Evolutionary conservation across 1,140 invertebrate genomes (phyloP).

Genomic region (Muscidifurax raptorellus): DNA sequence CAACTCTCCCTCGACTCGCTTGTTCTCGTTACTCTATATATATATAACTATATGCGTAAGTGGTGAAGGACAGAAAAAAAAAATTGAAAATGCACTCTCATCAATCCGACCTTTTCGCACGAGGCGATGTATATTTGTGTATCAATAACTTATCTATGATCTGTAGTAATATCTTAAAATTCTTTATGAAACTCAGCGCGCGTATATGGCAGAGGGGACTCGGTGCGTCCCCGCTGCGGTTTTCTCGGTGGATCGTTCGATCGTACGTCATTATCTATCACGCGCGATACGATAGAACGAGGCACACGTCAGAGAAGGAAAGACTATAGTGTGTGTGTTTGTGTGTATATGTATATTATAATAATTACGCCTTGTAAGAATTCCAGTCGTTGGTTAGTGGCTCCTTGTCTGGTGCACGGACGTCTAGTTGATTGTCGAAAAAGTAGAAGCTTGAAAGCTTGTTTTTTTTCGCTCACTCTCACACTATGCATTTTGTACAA

Average conservation of each 20-base stretch:
- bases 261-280: slow-evolving; percentile 35
- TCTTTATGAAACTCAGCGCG: not conserved
- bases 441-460: not conserved
- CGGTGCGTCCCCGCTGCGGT: not conserved
- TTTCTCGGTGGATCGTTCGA: slow-evolving; percentile 10
- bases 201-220: not conserved
- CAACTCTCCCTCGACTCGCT: not conserved
- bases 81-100: slow-evolving; percentile 38
- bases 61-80: not conserved
- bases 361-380: slow-evolving; percentile 17
- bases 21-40: not conserved
- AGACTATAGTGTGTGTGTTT: not conserved
- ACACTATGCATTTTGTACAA: slow-evolving; percentile 18
- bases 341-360: not conserved
- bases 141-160: slow-evolving; percentile 11
- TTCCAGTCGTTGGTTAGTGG: slow-evolving; percentile 22
- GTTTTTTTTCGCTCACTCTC: slow-evolving; percentile 1
- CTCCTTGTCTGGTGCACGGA: slow-evolving; percentile 8
- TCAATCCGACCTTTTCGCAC: slow-evolving; percentile 35
- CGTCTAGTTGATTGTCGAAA: slow-evolving; percentile 16
- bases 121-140: not conserved
- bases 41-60: not conserved
- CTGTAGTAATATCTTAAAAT: slow-evolving; percentile 16
- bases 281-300: slow-evolving; percentile 25
- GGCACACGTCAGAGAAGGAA: not conserved